Conservation (phyloP, 2,797 vertebrate species). For the Phrynocephalus forsythii region DNA sequence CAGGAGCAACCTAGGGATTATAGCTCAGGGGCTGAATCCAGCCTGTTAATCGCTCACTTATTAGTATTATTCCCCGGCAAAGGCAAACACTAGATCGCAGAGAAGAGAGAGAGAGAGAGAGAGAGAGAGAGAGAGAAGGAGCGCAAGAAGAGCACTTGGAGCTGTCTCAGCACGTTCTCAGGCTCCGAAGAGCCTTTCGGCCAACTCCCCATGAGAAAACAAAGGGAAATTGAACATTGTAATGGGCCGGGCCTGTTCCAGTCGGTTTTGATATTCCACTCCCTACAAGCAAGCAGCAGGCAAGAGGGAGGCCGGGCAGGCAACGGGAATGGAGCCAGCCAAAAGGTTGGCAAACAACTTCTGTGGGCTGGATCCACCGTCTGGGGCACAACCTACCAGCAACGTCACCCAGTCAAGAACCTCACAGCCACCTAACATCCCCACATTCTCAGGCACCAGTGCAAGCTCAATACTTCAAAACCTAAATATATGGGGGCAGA, state of each 20-base stretch:
- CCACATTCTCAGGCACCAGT: too few species aligned
- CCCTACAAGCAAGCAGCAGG: neutral
- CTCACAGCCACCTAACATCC: too few species aligned
- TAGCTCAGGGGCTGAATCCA: neutral
- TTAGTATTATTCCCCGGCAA: conserved; percentile 9
- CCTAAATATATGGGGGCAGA: too few species aligned
- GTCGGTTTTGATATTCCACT: conserved; percentile 10
- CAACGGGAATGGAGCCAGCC: too few species aligned
- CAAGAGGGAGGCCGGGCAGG: too few species aligned
- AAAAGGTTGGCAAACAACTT: too few species aligned
- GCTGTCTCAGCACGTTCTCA: conserved; percentile 30
- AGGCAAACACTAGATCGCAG: conserved; percentile 11
- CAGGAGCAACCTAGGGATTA: neutral
- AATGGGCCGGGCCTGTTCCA: neutral
- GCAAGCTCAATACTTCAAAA: too few species aligned
- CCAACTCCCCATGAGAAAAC: conserved; percentile 45
- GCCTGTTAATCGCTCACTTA: conserved; percentile 40
- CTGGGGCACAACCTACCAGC: neutral
- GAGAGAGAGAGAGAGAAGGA: too few species aligned
- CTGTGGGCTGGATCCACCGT: neutral
- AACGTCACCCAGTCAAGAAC: too few species aligned
- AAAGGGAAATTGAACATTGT: conserved; percentile 36
- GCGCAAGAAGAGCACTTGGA: neutral
- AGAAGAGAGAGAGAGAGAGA: neutral
- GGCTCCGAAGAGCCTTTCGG: conserved; percentile 25